Base-by-base conservation (phyloP, 2,888 invertebrate genomes). In the Cyclophora albipunctata region DNA sequence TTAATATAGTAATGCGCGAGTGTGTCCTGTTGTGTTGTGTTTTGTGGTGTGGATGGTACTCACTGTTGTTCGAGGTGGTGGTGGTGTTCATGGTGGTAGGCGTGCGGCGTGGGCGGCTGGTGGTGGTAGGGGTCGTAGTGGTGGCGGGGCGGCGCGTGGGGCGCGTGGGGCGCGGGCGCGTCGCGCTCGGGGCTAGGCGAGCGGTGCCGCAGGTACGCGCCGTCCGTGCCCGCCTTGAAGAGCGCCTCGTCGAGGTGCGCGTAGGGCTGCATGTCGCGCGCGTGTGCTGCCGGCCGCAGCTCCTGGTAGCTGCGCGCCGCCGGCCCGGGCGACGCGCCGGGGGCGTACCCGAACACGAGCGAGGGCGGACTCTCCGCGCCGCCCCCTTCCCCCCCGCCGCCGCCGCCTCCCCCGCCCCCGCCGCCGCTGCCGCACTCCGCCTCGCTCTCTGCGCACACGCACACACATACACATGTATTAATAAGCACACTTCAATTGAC, bases 241-340 rank as follows among this genome's bases (percentile, higher is more conserved):
- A 77, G 71, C 64, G 70, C 61, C 64, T 78, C 78, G 63, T 79
- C 80, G 67, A 78, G 69, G 80, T 84, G 82, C 76, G 76, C 75
- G 78, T 84, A 84, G 64, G 79, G 58, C 76, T 81, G 83, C 84
- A 84, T 82, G 79, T 83, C 85, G 76, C 85, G 84, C 72, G 79
- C 75, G 78, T 75, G 72, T 75, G 79, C 62, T 64, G 81, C 78
- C 63, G 81, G 81, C 69, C 83, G 78, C 73, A 85, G 79, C 84
- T 85, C 85, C 78, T 85, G 84, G 84, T 85, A 84, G 84, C 84
- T 78, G 81, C 82, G 84, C 76, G 81, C 72, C 76, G 81, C 72
- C 75, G 68, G 78, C 71, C 79, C 71, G 76, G 84, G 80, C 72
- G 82, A 78, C 71, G 71, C 48, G 46, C 50, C 52, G 73, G 70